A percentile compares a stretch with the other conserved stretches of the same genome.
Evolutionary conservation across 2,113 vertebrate species (phyloP).

Genomic region (Epinephelus cyanopodus): DNA sequence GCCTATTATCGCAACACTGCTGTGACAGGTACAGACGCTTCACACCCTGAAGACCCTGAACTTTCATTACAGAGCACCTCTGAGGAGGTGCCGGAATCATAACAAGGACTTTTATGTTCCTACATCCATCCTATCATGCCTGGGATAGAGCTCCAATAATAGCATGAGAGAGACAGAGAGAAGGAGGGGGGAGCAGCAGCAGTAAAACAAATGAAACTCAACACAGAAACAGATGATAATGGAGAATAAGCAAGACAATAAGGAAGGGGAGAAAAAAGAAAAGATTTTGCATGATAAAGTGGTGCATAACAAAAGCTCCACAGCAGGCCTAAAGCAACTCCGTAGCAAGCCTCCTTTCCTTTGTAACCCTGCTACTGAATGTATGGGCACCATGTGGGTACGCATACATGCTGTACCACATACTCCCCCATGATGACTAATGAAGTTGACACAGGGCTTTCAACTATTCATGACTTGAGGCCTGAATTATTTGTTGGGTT

Average conservation of each 20-base stretch:
- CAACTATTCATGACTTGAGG: constrained; percentile 77
- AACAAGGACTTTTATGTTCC: constrained; percentile 76
- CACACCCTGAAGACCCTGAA: constrained; percentile 60
- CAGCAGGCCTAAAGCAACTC: constrained; percentile 65
- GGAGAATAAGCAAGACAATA: constrained; percentile 57
- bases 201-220: constrained; percentile 39
- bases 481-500: constrained; percentile 77
- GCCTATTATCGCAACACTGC: constrained; percentile 71
- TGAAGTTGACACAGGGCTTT: constrained; percentile 82
- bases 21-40: constrained; percentile 71
- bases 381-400: constrained; percentile 73
- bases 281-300: constrained; percentile 80
- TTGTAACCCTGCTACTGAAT: constrained; percentile 68
- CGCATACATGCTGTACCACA: constrained; percentile 70
- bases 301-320: constrained; percentile 73
- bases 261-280: constrained; percentile 14
- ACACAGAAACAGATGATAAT: constrained; percentile 43
- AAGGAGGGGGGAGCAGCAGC: neutral
- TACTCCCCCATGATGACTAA: constrained; percentile 76
- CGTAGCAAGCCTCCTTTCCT: constrained; percentile 47
- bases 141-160: constrained; percentile 44
- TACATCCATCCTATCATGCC: constrained; percentile 58
- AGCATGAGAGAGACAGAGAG: constrained; percentile 31
- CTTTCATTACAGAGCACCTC: constrained; percentile 73
- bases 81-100: constrained; percentile 64